Evolutionary conservation across 2,888 invertebrate genomes (phyloP).

Genomic region (Odontocerum albicorne): DNA sequence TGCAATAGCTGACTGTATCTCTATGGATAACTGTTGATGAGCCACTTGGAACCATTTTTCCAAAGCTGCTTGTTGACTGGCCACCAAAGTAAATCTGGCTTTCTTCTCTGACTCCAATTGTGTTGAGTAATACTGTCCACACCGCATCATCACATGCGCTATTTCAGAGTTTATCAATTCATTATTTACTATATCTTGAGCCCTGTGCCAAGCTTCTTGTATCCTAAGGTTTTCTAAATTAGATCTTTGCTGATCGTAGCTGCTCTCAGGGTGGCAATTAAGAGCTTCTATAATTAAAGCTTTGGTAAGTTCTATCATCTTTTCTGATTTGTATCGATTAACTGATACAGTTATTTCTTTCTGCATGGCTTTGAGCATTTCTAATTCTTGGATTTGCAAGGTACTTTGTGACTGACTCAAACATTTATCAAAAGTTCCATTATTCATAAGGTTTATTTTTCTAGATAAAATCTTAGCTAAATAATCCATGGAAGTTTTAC

Average conservation of each 20-base stretch:
- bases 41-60: constrained; percentile 78
- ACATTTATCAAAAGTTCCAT: constrained; percentile 41
- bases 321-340: constrained; percentile 67
- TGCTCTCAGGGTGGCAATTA: constrained; percentile 56
- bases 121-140: constrained; percentile 68
- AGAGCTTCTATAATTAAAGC: constrained; percentile 70
- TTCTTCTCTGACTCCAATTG: constrained; percentile 58
- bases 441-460: constrained; percentile 58
- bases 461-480: constrained; percentile 76
- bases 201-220: constrained; percentile 74
- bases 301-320: constrained; percentile 69
- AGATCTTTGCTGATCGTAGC: constrained; percentile 48
- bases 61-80: constrained; percentile 67
- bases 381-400: constrained; percentile 53
- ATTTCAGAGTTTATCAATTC: constrained; percentile 79
- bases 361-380: constrained; percentile 58
- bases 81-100: constrained; percentile 64
- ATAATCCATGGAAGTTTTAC: constrained; percentile 62
- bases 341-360: constrained; percentile 63
- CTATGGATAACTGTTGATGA: constrained; percentile 68
- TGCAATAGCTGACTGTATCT: constrained; percentile 70
- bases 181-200: constrained; percentile 72
- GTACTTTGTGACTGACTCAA: constrained; percentile 46
- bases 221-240: constrained; percentile 66
- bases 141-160: constrained; percentile 69